Base-by-base conservation (phyloP, 1,140 invertebrate species). In the Helicoverpa zea region DNA sequence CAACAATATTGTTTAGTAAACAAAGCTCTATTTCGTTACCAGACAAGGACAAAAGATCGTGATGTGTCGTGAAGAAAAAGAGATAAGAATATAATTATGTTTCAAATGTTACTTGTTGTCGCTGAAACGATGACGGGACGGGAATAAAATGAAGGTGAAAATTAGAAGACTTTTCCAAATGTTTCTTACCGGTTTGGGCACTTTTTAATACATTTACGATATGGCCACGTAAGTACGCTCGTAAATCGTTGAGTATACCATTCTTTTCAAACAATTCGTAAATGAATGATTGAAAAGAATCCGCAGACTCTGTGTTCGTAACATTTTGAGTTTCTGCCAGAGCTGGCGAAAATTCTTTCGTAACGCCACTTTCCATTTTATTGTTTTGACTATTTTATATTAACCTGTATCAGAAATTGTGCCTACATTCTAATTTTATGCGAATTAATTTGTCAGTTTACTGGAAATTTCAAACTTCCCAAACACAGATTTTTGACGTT, bases 181-280 rank as follows among this genome's bases (percentile, higher is more conserved):
- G 14, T 59, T 49, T 61, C 59, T 77, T 35, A 93, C 93, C 93
- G 73, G 87, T 90, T 83, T 92, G 85, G 54, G 92, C 87, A 82
- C 84, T 92, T 89, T 94, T 95, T 49, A 96, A 84, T n/a, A 95
- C 89, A 66, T 94, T 90, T 18, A 96, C 91, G 91, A 96, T 96
- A 84, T 96, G 95, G 12, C 94, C 92, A 16, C 96, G 91, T 83
- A 96, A 89, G 87, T 96, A 95, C 10, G 95, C 92, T 78, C 95
- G 90, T 52, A 96, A 85, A 82, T 96, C 95, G 47, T 92, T 92
- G 11, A 96, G 83, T 73, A 96, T 87, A 52, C 96, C 96, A 87
- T 95, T 96, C 86, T 96, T 95, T 80, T 96, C 94, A 82, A 96
- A 96, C 88, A 96, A 94, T 61, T 93, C 89, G 68, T 92, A 95